Base-by-base conservation (phyloP, 1,140 invertebrate genomes). In the Megalopta genalis region DNA sequence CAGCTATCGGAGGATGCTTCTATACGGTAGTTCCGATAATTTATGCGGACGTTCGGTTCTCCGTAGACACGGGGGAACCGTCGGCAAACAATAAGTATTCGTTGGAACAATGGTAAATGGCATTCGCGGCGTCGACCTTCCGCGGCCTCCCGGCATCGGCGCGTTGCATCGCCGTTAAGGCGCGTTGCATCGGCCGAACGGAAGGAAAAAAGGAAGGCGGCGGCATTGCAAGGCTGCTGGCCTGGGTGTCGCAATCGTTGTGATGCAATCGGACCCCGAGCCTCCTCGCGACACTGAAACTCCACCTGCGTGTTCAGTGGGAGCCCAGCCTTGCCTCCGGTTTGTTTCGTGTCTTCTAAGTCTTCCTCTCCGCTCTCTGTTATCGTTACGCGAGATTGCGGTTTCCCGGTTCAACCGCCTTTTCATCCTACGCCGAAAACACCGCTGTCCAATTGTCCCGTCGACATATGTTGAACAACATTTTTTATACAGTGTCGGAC, bases 151-250 rank as follows among this genome's bases (percentile, higher is more conserved):
- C 49, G 18, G 49, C 49, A 52, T 6, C 49, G 23, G 54, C 37
- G 32, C 32, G 32, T 32, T 32, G 32, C 32, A 4, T 32, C 32
- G 32, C 4, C 32, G 32, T 32, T 4, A 4, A 32, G 32, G 32
- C 32, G 32, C 32, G 32, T 32, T 32, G 32, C 1, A 32, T 32
- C 49, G 23, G 54, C 37, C 32, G 5, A 77, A 21, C 23, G 69
- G 54, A 70, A 65, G 32, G 27, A 69, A 80, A 83, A 74, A 32
- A 83, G 81, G 59, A 73, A 69, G 69, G n/a, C 18, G 54, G 54
- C 18, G 54, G 82, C 86, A 88, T 88, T 88, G 86, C 88, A 88
- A 88, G 88, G 88, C 82, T 87, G 85, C 62, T 70, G 64, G 73
- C 25, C 59, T 42, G 42, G 54, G 63, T 88, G 81, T 81, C 77